phyloP scores from a whole-genome alignment of 2,888 invertebrate species.

The Luperina nickerlii region DNA sequence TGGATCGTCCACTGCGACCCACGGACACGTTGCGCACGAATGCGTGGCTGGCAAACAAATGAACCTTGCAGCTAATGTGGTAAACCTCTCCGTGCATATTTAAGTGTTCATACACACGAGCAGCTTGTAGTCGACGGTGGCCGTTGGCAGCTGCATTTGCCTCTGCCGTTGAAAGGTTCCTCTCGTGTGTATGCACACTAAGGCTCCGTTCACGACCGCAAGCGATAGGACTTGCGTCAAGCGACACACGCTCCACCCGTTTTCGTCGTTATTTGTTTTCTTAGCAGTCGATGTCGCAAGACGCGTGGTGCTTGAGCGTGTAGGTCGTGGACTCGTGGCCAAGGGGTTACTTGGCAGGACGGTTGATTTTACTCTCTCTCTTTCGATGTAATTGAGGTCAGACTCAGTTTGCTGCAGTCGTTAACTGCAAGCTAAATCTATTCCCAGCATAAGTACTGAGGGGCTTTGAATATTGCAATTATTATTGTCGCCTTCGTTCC shows the following conservation, averaged over 20 bases:
- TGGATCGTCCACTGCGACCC: neutral
- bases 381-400: conserved; percentile 5
- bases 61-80: neutral
- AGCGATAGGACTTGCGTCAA: neutral
- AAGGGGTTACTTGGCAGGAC: neutral
- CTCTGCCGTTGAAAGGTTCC: neutral
- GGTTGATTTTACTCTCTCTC: neutral
- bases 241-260: neutral
- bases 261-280: neutral
- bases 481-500: conserved; percentile 42
- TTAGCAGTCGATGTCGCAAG: neutral
- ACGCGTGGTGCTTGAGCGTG: neutral
- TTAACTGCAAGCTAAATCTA: conserved; percentile 32
- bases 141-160: too few species aligned
- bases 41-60: neutral
- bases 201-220: neutral
- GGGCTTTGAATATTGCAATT: conserved; percentile 54
- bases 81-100: neutral
- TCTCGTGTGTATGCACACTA: too few species aligned
- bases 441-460: conserved; percentile 37
- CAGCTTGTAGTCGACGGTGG: too few species aligned
- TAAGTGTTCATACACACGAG: neutral
- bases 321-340: too few species aligned
- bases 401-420: conserved; percentile 6
- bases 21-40: neutral